Base-by-base conservation (phyloP, 2,888 invertebrate genomes). In the Isotomurus palustris region DNA sequence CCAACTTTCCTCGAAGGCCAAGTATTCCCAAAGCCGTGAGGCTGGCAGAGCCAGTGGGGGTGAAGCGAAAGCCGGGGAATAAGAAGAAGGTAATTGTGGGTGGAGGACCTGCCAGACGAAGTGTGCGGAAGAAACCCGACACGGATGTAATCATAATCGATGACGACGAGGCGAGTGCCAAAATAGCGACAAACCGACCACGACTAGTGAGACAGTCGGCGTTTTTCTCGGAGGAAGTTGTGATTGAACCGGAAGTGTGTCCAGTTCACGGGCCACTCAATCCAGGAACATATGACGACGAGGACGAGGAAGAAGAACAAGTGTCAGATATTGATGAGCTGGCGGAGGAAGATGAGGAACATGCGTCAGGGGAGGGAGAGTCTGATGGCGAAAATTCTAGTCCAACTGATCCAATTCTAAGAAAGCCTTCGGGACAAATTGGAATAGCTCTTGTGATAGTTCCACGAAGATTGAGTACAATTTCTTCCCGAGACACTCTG, bases 261-360 rank as follows among this genome's bases (percentile, higher is more conserved):
- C 70, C 70, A 1, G 68, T 70, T 12, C 70, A 70, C 54, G 70
- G 70, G 6, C 62, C 62, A 4, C 62, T 70, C 14, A 66, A 68
- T 55, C 63, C 66, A 12, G 70, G 70, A 3, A 68, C 72, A 35
- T 69, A 72, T 47, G 71, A 71, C 35, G 67, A 70, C 71, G 84
- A 85, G 73, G 84, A 85, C 69, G 80, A 81, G 72, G 81, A 82
- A 72, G 81, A 82, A 60, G 83, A 83, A 60, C 83, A 83, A 64
- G 76, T 83, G 71, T 85, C 85, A 73, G 83, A 84, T 41, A 81
- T 82, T 35, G 85, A 84, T 62, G 84, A 84, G 55, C 82, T 82
- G 68, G 82, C 81, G 71, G 79, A 79, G 43, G 77, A 78, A 21
- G 78, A 80, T 47, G 81, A 81, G 14, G 71, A 70, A 10, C 66